Conservation (phyloP, 2,888 invertebrate species). For the Toxonevra muliebris region DNA sequence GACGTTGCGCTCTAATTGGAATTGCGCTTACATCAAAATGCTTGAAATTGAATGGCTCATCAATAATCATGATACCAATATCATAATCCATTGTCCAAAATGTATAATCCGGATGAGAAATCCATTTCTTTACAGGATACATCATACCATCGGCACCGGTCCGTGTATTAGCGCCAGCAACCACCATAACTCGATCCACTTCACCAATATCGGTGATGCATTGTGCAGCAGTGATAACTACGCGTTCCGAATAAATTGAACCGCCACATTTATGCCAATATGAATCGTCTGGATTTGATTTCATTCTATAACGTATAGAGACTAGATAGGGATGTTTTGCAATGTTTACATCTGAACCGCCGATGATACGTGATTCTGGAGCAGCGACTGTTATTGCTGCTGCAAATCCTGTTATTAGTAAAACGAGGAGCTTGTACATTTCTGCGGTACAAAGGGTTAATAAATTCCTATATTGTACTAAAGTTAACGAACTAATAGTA, state of each 20-base stretch:
- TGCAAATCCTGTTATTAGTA: background rate
- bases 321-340: slow-evolving; percentile 53
- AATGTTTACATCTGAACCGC: slow-evolving; percentile 47
- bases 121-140: slow-evolving; percentile 49
- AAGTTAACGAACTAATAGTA: no score
- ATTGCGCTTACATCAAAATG: slow-evolving; percentile 61
- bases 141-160: slow-evolving; percentile 50
- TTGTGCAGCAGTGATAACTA: slow-evolving; percentile 57
- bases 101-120: slow-evolving; percentile 48
- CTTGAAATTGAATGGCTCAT: slow-evolving; percentile 64
- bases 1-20: slow-evolving; percentile 44
- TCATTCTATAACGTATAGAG: slow-evolving; percentile 51
- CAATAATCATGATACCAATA: slow-evolving; percentile 65
- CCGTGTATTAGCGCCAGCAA: slow-evolving; percentile 52
- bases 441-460: no score
- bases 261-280: slow-evolving; percentile 58
- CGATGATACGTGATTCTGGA: slow-evolving; percentile 48
- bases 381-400: background rate
- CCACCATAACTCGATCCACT: slow-evolving; percentile 47
- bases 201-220: slow-evolving; percentile 45
- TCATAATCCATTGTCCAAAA: slow-evolving; percentile 65
- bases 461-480: no score
- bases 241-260: slow-evolving; percentile 48
- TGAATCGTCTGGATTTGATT: slow-evolving; percentile 30
- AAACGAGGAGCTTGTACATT: no score